Evolutionary conservation across 2,888 invertebrate genomes (phyloP).

Genomic region (Sesia apiformis): DNA sequence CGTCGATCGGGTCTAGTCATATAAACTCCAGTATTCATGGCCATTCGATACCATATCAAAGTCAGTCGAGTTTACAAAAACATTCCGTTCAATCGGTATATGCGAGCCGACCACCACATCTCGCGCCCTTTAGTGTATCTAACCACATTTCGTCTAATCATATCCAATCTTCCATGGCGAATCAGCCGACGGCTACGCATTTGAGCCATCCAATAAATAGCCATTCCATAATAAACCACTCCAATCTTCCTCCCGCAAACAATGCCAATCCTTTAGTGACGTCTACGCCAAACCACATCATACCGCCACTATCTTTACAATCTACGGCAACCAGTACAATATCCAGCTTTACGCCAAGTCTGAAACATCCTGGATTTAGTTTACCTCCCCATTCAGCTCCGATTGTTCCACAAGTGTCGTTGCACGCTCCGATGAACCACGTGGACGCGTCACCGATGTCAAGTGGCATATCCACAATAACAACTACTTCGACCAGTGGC

Average conservation of each 20-base stretch:
- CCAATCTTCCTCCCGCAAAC: conserved; percentile 40
- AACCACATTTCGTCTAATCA: conserved; percentile 70
- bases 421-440: conserved; percentile 35
- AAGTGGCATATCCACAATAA: conserved; percentile 33
- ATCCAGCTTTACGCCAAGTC: conserved; percentile 44
- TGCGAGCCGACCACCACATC: conserved; percentile 54
- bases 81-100: conserved; percentile 64
- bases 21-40: conserved; percentile 63
- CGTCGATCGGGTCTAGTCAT: conserved; percentile 70
- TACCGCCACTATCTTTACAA: conserved; percentile 34
- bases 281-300: conserved; percentile 43
- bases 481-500: conserved; percentile 32
- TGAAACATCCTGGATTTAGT: conserved; percentile 49
- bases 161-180: conserved; percentile 65
- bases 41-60: conserved; percentile 59
- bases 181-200: conserved; percentile 50
- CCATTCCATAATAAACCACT: conserved; percentile 55
- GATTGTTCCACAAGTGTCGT: conserved; percentile 31
- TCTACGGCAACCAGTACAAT: conserved; percentile 41
- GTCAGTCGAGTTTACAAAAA: conserved; percentile 64
- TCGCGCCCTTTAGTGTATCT: conserved; percentile 54
- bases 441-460: conserved; percentile 34
- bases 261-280: conserved; percentile 35
- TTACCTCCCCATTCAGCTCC: conserved; percentile 34
- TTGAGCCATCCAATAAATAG: conserved; percentile 45